Conservation (phyloP, 2,888 invertebrate species). For the Cheilosia vulpina region DNA sequence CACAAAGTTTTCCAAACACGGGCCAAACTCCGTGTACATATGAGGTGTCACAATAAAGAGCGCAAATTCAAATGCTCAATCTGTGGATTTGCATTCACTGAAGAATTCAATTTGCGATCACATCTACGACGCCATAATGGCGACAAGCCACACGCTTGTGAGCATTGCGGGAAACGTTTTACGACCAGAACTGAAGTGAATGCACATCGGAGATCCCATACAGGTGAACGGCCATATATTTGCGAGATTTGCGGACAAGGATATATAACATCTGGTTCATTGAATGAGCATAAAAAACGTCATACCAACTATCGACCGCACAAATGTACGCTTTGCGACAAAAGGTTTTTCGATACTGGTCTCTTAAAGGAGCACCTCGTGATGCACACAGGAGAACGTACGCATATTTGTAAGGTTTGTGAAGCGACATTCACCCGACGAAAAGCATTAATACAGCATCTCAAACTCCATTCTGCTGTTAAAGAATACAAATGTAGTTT, state of each 20-base stretch:
- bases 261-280: conserved; percentile 57
- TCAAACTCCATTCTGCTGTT: conserved; percentile 73
- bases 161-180: conserved; percentile 64
- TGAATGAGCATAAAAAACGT: conserved; percentile 67
- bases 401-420: conserved; percentile 77
- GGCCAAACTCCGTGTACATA: conserved; percentile 16
- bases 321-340: conserved; percentile 66
- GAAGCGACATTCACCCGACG: conserved; percentile 68
- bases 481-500: conserved; percentile 74
- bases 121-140: conserved; percentile 73
- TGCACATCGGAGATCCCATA: conserved; percentile 66
- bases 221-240: conserved; percentile 73
- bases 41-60: conserved; percentile 57
- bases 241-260: conserved; percentile 67
- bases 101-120: conserved; percentile 64
- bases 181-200: conserved; percentile 67
- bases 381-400: conserved; percentile 77
- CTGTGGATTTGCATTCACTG: conserved; percentile 71
- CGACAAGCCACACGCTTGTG: conserved; percentile 61
- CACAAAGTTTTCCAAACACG: conserved; percentile 35
- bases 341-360: conserved; percentile 79
- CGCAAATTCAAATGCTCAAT: conserved; percentile 70
- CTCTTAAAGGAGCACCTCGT: conserved; percentile 80
- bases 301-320: conserved; percentile 66
- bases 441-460: conserved; percentile 73